phyloP scores from a whole-genome alignment of 2,797 vertebrate genomes.

The Poeciliopsis infans region DNA sequence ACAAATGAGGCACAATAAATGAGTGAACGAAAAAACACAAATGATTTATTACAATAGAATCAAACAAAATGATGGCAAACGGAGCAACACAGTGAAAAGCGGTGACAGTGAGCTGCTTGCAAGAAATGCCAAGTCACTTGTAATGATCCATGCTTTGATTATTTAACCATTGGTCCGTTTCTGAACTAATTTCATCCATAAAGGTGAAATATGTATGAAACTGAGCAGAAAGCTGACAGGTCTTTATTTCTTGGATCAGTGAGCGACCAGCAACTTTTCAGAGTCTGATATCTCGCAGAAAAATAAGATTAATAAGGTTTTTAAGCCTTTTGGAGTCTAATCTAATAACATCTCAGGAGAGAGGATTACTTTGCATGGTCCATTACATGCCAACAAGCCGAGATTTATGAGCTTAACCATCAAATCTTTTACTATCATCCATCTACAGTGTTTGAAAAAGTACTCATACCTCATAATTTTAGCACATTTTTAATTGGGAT shows the following conservation, averaged over 20 bases:
- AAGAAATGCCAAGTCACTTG: slow-evolving; percentile 7
- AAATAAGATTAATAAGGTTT: slow-evolving; percentile 10
- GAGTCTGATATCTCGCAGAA: neutral
- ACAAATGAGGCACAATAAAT: slow-evolving; percentile 25
- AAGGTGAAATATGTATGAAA: slow-evolving; percentile 12
- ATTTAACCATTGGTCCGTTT: neutral
- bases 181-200: slow-evolving; percentile 18
- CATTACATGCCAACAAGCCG: slow-evolving; percentile 37
- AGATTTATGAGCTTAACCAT: neutral
- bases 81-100: neutral
- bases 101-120: neutral
- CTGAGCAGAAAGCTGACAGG: neutral
- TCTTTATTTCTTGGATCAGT: slow-evolving; percentile 22
- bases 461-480: neutral
- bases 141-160: slow-evolving; percentile 8
- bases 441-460: neutral
- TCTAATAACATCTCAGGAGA: slow-evolving; percentile 15
- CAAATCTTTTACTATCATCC: neutral
- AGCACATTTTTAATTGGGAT: neutral
- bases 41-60: slow-evolving; percentile 3
- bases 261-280: neutral
- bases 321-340: slow-evolving; percentile 3
- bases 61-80: neutral
- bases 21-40: neutral
- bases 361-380: slow-evolving; percentile 4